Base-by-base conservation (phyloP, 1,140 invertebrate genomes). In the Heterodera schachtii region DNA sequence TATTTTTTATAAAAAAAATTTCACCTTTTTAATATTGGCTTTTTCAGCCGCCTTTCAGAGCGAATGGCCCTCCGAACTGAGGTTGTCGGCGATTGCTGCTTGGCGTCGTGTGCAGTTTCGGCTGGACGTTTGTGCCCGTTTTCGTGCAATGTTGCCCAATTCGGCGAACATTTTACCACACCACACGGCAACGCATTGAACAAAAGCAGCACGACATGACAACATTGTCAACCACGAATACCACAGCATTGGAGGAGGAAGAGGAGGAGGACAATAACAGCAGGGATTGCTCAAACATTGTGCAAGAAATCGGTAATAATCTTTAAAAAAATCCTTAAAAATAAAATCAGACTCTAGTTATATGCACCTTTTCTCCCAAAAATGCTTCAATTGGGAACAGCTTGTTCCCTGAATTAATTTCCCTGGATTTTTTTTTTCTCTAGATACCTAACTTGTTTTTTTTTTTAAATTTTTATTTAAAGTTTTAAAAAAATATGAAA, bases 31-130 rank as follows among this genome's bases (percentile, higher is more conserved):
- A 31, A 31, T 31, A 31, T 31, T 31, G 31, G 31, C 31, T 1
- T 31, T 31, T 31, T 31, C 31, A n/a, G 31, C 31, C 31, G 31
- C 31, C 21, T 64, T 85, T 77, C 41, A 84, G 81, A 69, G 85
- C 19, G 79, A 89, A 21, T 89, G 88, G 88, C 89, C 89, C 3
- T 81, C 84, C 31, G 80, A 83, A 64, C 73, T 83, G 2, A 70
- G 83, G 6, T 49, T 88, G 44, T 81, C 67, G 6, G 88, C 89
- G 13, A 85, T 87, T 52, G 44, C 73, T 52, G 79, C 79, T 52
- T 87, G 86, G 86, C 78, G 41, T 19, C 73, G 73, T 21, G 46
- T 86, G 21, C 80, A 81, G 13, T 21, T 75, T 21, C 71, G 77
- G 11, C 8, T 85, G 43, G 82, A 83, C 41, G 75, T 84, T 19